These are phyloP conservation scores for Hemibagrus guttatus DNA, from an alignment of 2,797 vertebrate species.

Conservation along the genomic window DNA sequence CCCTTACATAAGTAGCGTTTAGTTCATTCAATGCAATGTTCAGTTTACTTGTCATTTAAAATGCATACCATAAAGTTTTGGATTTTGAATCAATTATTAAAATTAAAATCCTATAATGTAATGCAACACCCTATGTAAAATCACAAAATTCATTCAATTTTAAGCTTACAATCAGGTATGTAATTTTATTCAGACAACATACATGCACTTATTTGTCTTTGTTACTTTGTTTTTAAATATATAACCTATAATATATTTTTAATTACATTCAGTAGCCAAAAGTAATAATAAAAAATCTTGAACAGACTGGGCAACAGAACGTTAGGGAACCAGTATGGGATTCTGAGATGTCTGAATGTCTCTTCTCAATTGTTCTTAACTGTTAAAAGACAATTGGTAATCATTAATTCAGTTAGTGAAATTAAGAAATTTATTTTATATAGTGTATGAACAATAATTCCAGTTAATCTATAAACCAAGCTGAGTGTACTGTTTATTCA, in stretches of 20 bases:
- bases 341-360: background rate
- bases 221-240: no score
- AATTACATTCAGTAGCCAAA: no score
- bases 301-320: background rate
- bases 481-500: background rate
- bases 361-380: slow-evolving; percentile 14
- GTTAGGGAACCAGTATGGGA: background rate
- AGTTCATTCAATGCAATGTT: background rate
- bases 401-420: background rate
- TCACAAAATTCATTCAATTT: background rate
- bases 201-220: no score
- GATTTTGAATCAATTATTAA: background rate
- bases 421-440: background rate
- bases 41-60: background rate
- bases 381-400: slow-evolving; percentile 7
- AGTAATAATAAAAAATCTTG: background rate
- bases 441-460: background rate
- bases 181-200: background rate
- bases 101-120: background rate
- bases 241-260: no score
- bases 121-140: background rate
- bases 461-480: background rate
- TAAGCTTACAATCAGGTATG: background rate
- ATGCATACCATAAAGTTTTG: background rate
- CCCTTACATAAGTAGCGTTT: background rate